Base-by-base conservation (phyloP, 92 coral and sea anemone genomes). In the Scolanthus callimorphus region DNA sequence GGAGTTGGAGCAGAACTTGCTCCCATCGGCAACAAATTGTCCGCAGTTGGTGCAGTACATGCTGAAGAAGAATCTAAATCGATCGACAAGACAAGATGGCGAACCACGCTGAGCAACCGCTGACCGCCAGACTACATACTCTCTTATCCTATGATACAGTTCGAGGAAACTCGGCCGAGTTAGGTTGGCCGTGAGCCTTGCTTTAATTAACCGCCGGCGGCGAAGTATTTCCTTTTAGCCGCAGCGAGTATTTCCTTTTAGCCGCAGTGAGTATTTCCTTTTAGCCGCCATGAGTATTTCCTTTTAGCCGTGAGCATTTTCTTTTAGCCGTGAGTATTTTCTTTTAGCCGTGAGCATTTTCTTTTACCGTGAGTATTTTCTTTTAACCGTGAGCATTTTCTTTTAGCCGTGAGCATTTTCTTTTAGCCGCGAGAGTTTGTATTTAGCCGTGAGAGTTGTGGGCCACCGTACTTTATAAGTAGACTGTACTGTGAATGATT, bases 381-480 rank as follows among this genome's bases (percentile, higher is more conserved):
- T 15, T 34, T 34, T 34, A 6, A 15, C 43, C n/a, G n/a, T n/a
- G n/a, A n/a, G n/a, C n/a, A n/a, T n/a, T n/a, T n/a, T n/a, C n/a
- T n/a, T n/a, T n/a, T n/a, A n/a, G n/a, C n/a, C 43, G 43, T 34
- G 43, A 34, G 43, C 9, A 6, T 34, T 34, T 34, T 34, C 6
- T 34, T 34, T 34, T 34, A 6, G 43, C 43, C 9, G 43, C 15
- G 43, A 15, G 6, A 6, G 6, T 34, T 34, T 6, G 15, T 34
- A 6, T n/a, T n/a, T 34, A 6, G 43, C 43, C 43, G 43, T 15
- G 43, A 34, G 9, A 34, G 43, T 34, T 34, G 43, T 34, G 43
- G 43, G 43, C 43, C 43, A 34, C 43, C 43, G 43, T 15, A 34
- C n/a, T n/a, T n/a, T n/a, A n/a, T n/a, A n/a, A n/a, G n/a, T n/a